A percentile compares a stretch with the other conserved stretches of the same genome.
Conservation (phyloP, 2,888 invertebrate species). For the Aporophyla nigra region DNA sequence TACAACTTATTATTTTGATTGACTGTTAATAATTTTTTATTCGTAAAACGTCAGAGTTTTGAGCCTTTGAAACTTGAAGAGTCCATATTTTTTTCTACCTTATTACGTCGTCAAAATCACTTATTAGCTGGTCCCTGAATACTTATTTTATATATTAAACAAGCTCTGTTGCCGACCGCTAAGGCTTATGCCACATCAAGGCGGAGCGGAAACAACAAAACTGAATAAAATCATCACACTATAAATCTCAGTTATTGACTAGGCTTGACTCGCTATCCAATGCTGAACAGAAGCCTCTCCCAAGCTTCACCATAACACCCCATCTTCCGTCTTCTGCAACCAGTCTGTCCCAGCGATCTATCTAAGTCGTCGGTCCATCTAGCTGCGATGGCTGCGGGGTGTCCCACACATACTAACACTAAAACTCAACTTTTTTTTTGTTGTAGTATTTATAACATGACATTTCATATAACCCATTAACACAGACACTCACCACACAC, state of each 20-base stretch:
- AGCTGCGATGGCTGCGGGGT: no score
- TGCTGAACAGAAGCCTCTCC: no score
- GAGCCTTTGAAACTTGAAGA: slow-evolving; percentile 38
- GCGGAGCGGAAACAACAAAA: background rate
- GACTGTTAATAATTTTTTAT: slow-evolving; percentile 43
- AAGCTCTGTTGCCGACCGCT: slow-evolving; percentile 19
- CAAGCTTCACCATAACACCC: no score
- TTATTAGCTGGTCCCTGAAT: slow-evolving; percentile 40
- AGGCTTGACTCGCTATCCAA: no score
- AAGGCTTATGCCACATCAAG: background rate
- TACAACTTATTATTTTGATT: slow-evolving; percentile 56
- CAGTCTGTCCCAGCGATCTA: no score
- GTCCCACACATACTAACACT: no score
- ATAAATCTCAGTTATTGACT: background rate
- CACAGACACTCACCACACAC: no score
- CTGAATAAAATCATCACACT: background rate
- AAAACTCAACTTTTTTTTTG: no score
- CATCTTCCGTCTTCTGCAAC: no score
- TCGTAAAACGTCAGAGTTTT: slow-evolving; percentile 12
- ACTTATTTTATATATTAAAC: slow-evolving; percentile 28
- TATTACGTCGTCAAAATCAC: slow-evolving; percentile 33
- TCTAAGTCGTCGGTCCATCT: no score
- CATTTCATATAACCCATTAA: no score
- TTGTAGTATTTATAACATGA: no score
- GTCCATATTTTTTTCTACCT: slow-evolving; percentile 44